Evolutionary conservation across 2,888 invertebrate genomes (phyloP), one percentile per base, ranked within the genome.

Genomic region (Callinectes sapidus): DNA sequence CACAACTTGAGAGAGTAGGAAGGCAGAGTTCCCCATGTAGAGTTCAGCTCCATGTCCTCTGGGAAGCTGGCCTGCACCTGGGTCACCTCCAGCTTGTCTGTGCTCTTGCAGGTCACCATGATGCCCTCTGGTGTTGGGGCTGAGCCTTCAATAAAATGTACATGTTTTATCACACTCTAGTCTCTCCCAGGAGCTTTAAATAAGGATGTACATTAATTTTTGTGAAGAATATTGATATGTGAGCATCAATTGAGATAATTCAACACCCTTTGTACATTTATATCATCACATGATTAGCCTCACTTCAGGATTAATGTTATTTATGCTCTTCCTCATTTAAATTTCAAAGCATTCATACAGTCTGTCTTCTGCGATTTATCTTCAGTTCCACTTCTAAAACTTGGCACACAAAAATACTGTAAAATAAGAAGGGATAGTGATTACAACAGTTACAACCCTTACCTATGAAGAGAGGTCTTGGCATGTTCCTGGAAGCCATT

Each of bases 11-110:
- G n/a, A 6, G 93, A 89, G 39, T 90, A 89, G 1, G 89, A 87
- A 16, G 91, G 91, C 42, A 93, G 90, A 23, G 91, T 91, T 28
- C 91, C 93, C 93, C 93, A 93, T 13, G 93, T 91, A 14, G 90
- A 90, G 35, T 91, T 90, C 32, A 93, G 86, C 32, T 93, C 93
- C 77, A 89, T 77, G 42, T 93, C 93, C 35, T 93, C 93, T 13
- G 89, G 91, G 81, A 93, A 93, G 18, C 39, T 54, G 16, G 91
- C 90, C 48, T 54, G 39, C 61, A 93, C 85, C 42, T 93, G 87
- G 18, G 91, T n/a, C 23, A 93, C 90, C 85, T 91, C 91, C 77
- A 93, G 87, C 32, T 89, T 89, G 16, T 93, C 93, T 23, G 77
- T 39, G 85, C 87, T 77, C 28, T 66, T 86, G 32, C 91, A 91